Evolutionary conservation across 2,113 vertebrate species (phyloP).

Genomic region (Lycocorax pyrrhopterus): DNA sequence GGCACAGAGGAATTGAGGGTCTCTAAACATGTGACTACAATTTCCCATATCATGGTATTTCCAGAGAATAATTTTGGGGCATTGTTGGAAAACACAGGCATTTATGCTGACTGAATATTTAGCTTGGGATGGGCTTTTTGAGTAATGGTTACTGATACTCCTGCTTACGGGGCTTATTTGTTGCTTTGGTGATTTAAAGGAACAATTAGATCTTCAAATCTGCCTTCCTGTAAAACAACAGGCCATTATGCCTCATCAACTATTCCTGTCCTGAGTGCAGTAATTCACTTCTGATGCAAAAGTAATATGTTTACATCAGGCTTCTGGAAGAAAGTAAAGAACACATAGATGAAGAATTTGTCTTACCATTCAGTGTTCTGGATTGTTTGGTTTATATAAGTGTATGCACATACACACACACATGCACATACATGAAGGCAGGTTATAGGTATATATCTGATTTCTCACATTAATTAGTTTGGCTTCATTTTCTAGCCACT

Average conservation of each 20-base stretch:
- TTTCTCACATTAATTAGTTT: background rate
- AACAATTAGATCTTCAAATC: background rate
- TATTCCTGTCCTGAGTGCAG: background rate
- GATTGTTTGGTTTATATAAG: background rate
- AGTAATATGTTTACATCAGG: background rate
- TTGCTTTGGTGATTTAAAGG: background rate
- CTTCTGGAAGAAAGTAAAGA: background rate
- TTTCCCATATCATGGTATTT: background rate
- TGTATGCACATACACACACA: background rate
- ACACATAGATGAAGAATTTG: background rate
- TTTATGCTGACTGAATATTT: background rate
- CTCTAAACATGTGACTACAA: background rate
- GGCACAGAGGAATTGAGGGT: background rate
- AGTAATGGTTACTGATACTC: background rate
- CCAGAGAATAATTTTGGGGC: background rate
- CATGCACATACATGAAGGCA: accelerated
- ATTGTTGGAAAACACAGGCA: background rate
- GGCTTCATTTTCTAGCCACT: background rate
- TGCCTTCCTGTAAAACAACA: background rate
- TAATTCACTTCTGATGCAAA: background rate
- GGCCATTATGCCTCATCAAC: background rate
- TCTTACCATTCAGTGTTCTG: background rate
- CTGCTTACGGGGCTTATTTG: background rate
- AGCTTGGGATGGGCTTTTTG: background rate
- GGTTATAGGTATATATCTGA: background rate